Evolutionary conservation across 2,888 invertebrate species (phyloP), one percentile per base, ranked within the genome.

Genomic region (Tyria jacobaeae): DNA sequence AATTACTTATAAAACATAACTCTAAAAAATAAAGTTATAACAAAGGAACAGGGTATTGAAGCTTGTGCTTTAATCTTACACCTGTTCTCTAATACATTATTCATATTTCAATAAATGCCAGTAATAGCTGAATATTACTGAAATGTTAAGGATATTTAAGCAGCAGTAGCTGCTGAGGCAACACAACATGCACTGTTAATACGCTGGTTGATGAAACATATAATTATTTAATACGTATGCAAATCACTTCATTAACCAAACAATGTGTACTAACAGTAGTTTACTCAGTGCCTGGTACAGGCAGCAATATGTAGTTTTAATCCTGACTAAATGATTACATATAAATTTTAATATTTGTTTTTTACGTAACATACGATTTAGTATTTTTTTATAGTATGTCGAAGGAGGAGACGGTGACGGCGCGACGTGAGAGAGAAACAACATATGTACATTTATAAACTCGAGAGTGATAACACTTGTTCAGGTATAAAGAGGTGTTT

Each of bases 191-290:
- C 69, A 67, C 71, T 25, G 62, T 64, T 75, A 74, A 66, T 69
- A 62, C 41, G 47, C 21, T 37, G 51, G 27, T 48, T 56, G 47
- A 66, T 68, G 37, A 37, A 71, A 68, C 65, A 65, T 70, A 68
- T 77, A 80, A 83, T 83, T 81, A 83, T 82, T 80, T 82, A 80
- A 79, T 79, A 79, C 78, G 78, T 86, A 89, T 90, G 89, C 84
- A 90, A 91, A 90, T 88, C 77, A 83, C 85, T 88, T 87, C 81
- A 87, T 85, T 85, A n/a, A 81, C 80, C 66, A 75, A 80, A 79
- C 66, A 68, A 62, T 73, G 79, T 74, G 80, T 80, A 77, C 80
- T 81, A 76, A 51, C 15, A 24, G 24, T 24, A 51, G 24, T 51
- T 34, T 35, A 51, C 15, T 24, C 15, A 51, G 35, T 14, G n/a